These are phyloP conservation scores for Protula sp. DNA, from an alignment of 2,888 invertebrate genomes.

Conservation along the genomic window DNA sequence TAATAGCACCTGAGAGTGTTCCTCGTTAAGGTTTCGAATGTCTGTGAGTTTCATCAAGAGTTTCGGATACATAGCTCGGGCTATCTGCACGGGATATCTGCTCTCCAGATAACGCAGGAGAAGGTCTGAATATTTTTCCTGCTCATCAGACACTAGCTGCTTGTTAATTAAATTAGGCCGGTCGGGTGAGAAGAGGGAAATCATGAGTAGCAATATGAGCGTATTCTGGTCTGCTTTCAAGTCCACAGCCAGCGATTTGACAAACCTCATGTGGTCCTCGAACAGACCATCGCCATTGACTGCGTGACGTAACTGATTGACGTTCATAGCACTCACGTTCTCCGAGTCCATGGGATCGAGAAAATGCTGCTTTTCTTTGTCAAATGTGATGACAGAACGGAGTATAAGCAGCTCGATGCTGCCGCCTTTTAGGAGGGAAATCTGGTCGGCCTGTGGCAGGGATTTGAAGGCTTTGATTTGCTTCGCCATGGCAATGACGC, in stretches of 20 bases:
- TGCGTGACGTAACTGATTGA: slow-evolving; percentile 77
- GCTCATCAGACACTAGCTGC: slow-evolving; percentile 45
- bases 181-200: slow-evolving; percentile 83
- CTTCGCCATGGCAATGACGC: slow-evolving; percentile 65
- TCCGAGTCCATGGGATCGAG: slow-evolving; percentile 62
- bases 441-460: slow-evolving; percentile 92
- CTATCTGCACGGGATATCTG: slow-evolving; percentile 34
- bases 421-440: slow-evolving; percentile 84
- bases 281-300: slow-evolving; percentile 39
- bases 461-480: slow-evolving; percentile 72
- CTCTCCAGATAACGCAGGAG: slow-evolving; percentile 49
- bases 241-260: slow-evolving; percentile 68
- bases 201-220: slow-evolving; percentile 85
- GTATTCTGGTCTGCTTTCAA: slow-evolving; percentile 81
- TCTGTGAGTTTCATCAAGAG: slow-evolving; percentile 87
- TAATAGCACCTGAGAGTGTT: slow-evolving; percentile 84
- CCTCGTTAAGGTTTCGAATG: slow-evolving; percentile 82
- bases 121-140: slow-evolving; percentile 51
- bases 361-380: slow-evolving; percentile 85
- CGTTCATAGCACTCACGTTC: slow-evolving; percentile 66
- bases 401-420: slow-evolving; percentile 96
- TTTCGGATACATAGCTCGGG: slow-evolving; percentile 47
- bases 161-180: slow-evolving; percentile 64
- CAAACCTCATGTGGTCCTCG: slow-evolving; percentile 54
- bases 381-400: slow-evolving; percentile 86